Evolutionary conservation across 1,140 invertebrate genomes (phyloP), one percentile per base, ranked within the genome.

Genomic region (Drosophila trapezifrons): DNA sequence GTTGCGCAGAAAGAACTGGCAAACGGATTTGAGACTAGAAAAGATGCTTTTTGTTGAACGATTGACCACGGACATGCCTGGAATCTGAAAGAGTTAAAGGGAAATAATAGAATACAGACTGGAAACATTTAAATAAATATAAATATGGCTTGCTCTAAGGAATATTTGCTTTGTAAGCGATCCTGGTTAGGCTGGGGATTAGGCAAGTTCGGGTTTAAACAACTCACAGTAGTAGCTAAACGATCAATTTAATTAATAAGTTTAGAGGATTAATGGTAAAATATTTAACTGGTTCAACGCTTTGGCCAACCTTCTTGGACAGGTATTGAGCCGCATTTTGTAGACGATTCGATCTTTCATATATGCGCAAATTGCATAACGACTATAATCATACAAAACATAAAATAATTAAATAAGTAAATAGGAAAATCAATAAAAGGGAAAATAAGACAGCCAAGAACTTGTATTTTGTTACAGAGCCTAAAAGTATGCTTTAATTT

Each of bases 1-100:
- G 58, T 93, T 93, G 20, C 93, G 93, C 92, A 95, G 94, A 25
- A 96, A 78, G 63, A 93, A 93, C 45, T 94, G 92, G 90, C 94
- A 94, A 57, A 93, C 93, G 1, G 92, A 93, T 83, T 94, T 94
- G 2, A 96, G 92, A 76, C 93, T 94, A 49, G 94, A 93, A 52
- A 95, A 91, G 7, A 96, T 78, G 74, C 93, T 93, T 79, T 95
- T 95, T 10, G 94, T 95, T 58, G 93, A 94, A 40, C 92, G 93
- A 59, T 94, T 93, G 2, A 95, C 93, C 60, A 94, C 93, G 62
- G 93, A 92, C 18, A 95, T 81, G 3, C 94, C 94, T 43, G 95
- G 94, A 82, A 95, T 94, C 95, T 96, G 78, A 69, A 75, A 89
- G 13, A 25, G 18, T 38, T 13, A 4, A 10, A 25, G 10, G 9